Base-by-base conservation (phyloP, 2,888 invertebrate genomes). In the Acrobasis repandana region DNA sequence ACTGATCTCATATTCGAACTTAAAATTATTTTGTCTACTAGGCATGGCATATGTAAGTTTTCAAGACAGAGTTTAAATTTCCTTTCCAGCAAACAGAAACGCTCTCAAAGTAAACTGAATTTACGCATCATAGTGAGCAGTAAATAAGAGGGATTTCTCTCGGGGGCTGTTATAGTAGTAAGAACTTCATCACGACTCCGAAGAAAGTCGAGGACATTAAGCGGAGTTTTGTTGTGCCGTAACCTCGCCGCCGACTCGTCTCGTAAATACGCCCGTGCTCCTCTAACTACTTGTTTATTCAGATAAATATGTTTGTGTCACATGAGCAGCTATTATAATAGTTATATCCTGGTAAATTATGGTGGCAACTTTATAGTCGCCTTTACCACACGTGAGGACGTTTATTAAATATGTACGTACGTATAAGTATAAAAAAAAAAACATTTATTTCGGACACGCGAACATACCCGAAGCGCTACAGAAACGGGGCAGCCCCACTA, bases 241-340 rank as follows among this genome's bases (percentile, higher is more conserved):
- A 67, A 70, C 64, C 68, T 68, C 67, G 63, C 68, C 65, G 61
- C 59, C 56, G 66, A 64, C 69, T 63, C 66, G 67, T 65, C 71
- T 71, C 70, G 72, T 75, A 75, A 75, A 78, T 74, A 72, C 65
- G 73, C 67, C 63, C 64, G 65, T 57, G 65, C 66, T 67, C 67
- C 66, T 67, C 67, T 46, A 58, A 58, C 65, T 63, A 52, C 65
- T 57, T 72, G 68, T 76, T 73, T 74, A 76, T 73, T 74, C 67
- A 71, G 68, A 76, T 73, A 76, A 75, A 79, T 71, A 73, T 75
- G 72, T 76, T 72, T 75, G 66, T 67, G 71, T 73, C 70, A 63
- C 43, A 43, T n/a, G n/a, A 28, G n/a, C 43, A 43, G n/a, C 43
- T 43, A 3, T 14, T 43, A 43, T 43, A 14, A 14, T 43, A 14